phyloP scores from a whole-genome alignment of 2,888 invertebrate genomes.

The Chalcosyrphus nemorum region DNA sequence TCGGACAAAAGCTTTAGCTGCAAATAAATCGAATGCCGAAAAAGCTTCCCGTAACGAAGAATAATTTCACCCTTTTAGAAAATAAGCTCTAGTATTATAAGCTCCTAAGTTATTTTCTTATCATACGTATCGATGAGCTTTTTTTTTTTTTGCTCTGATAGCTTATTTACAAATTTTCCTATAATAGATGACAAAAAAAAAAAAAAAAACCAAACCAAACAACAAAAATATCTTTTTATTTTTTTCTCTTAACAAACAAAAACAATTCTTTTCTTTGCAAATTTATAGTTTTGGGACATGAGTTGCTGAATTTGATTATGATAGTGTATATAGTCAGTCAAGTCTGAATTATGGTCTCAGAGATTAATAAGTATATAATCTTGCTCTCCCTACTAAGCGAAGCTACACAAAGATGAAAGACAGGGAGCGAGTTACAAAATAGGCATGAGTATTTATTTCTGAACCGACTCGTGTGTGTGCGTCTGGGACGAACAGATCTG shows the following conservation, averaged over 20 bases:
- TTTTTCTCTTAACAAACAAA: constrained; percentile 68
- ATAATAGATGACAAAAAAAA: constrained; percentile 22
- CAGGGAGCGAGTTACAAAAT: constrained; percentile 54
- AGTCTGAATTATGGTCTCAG: constrained; percentile 48
- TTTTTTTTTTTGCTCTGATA: constrained; percentile 29
- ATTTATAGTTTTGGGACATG: constrained; percentile 72
- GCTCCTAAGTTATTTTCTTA: constrained; percentile 19
- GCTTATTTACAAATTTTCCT: constrained; percentile 15
- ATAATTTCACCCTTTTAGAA: constrained; percentile 22
- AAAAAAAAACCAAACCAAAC: constrained; percentile 25
- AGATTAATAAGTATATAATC: constrained; percentile 31
- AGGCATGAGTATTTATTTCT: constrained; percentile 67
- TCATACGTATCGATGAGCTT: constrained; percentile 39
- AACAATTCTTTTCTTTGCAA: constrained; percentile 73
- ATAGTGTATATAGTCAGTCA: constrained; percentile 61
- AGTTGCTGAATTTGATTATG: constrained; percentile 68
- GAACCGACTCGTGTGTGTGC: constrained; percentile 39
- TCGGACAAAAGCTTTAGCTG: constrained; percentile 32
- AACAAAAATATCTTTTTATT: constrained; percentile 45
- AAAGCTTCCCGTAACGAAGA: constrained; percentile 56
- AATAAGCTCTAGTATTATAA: constrained; percentile 43
- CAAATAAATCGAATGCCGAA: constrained; percentile 59
- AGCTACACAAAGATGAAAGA: constrained; percentile 28
- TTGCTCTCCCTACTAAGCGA: constrained; percentile 42
- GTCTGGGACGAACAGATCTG: constrained; percentile 31